Evolutionary conservation across 2,797 vertebrate species (phyloP).

Genomic region (Peromyscus aztecus): DNA sequence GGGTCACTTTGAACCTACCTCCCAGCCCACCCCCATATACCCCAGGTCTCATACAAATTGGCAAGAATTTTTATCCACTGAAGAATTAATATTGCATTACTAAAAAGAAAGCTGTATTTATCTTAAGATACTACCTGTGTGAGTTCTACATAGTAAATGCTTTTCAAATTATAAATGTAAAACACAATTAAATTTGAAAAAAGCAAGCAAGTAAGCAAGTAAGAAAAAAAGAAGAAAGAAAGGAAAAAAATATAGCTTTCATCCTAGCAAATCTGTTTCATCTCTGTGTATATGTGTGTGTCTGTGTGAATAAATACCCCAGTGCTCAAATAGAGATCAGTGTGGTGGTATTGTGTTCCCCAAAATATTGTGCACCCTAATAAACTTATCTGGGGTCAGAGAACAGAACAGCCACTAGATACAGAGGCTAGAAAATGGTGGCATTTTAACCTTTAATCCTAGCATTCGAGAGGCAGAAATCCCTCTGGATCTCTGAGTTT

Average conservation of each 20-base stretch:
- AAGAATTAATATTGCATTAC: neutral
- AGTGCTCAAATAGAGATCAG: neutral
- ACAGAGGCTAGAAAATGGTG: too few relatives aligned
- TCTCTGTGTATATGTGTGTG: neutral
- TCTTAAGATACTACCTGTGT: neutral
- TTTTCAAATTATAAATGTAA: neutral
- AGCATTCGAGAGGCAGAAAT: too few relatives aligned
- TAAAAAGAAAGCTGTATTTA: neutral
- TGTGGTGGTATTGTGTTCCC: too few relatives aligned
- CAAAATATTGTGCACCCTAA: too few relatives aligned
- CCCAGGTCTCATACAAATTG: neutral
- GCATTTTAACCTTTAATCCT: too few relatives aligned
- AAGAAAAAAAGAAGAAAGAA: neutral
- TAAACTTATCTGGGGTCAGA: too few relatives aligned
- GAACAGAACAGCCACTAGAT: too few relatives aligned
- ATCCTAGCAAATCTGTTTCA: neutral
- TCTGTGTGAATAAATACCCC: neutral
- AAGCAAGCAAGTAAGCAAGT: neutral
- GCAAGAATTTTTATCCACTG: neutral
- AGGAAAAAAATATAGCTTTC: neutral
- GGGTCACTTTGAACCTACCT: neutral
- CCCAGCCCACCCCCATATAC: fast-evolving
- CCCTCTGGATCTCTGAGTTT: too few relatives aligned
- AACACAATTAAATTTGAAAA: neutral
- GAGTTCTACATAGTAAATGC: neutral